Evolutionary conservation across 1,140 invertebrate species (phyloP).

Genomic region (Oncopodura yosiiana): DNA sequence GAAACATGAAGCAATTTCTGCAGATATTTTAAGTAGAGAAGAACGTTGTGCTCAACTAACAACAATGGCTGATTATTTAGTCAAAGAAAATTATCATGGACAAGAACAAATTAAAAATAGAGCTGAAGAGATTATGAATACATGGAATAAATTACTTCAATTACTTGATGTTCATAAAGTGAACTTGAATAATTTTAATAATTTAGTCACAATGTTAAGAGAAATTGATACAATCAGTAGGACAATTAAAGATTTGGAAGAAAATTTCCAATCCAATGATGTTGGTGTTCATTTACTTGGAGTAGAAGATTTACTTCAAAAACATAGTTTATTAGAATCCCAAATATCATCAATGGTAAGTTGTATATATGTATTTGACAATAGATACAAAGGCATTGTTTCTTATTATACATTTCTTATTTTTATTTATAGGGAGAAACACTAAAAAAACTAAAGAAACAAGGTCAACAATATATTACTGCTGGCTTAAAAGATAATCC

Average conservation of each 20-base stretch:
- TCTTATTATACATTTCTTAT: too few relatives aligned
- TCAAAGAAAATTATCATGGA: conserved; percentile 83
- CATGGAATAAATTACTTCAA: conserved; percentile 76
- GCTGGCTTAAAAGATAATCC: conserved; percentile 51
- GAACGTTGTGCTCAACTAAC: conserved; percentile 89
- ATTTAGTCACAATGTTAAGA: conserved; percentile 71
- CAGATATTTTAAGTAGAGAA: conserved; percentile 85
- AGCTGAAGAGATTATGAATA: conserved; percentile 73
- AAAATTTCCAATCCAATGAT: conserved; percentile 74
- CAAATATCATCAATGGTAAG: conserved; percentile 68
- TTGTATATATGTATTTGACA: too few relatives aligned
- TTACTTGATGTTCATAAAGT: conserved; percentile 75
- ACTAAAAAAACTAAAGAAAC: conserved; percentile 62
- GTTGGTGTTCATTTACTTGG: conserved; percentile 82
- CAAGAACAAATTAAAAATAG: conserved; percentile 68
- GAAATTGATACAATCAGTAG: conserved; percentile 83
- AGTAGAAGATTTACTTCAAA: conserved; percentile 86
- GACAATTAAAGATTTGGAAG: conserved; percentile 53
- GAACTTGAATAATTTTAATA: conserved; percentile 63
- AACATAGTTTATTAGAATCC: conserved; percentile 81
- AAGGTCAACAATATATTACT: conserved; percentile 47
- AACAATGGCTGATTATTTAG: conserved; percentile 80
- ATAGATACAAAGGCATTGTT: too few relatives aligned
- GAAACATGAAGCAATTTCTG: conserved; percentile 96
- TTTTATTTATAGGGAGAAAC: too few relatives aligned